phyloP scores from a whole-genome alignment of 2,797 vertebrate genomes.

The Moxostoma hubbsi region DNA sequence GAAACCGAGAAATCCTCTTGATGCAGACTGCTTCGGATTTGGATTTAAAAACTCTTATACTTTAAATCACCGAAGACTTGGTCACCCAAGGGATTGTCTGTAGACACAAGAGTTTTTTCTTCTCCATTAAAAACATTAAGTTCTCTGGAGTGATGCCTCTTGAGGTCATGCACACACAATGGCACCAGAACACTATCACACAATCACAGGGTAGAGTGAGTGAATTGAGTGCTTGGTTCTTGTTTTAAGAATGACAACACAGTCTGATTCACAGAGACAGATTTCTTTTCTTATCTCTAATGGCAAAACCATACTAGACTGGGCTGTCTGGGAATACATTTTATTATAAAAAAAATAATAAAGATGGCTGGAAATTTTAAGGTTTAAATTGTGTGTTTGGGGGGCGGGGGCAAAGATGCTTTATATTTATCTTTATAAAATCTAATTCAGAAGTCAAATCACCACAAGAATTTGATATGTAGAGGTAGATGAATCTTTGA shows the following conservation, averaged over 20 bases:
- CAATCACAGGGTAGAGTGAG: conserved; percentile 15
- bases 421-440: conserved; percentile 19
- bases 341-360: not conserved
- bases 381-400: not conserved
- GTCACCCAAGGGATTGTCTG: conserved; percentile 10
- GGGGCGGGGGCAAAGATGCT: conserved; percentile 9
- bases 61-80: conserved; percentile 22
- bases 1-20: not conserved
- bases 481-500: not conserved
- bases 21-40: conserved; percentile 5
- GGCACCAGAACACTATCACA: conserved; percentile 16
- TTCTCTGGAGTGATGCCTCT: conserved; percentile 61
- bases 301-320: conserved; percentile 36
- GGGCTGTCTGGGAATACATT: conserved; percentile 17
- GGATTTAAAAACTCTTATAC: conserved; percentile 5
- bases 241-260: conserved; percentile 33
- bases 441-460: not conserved
- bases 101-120: conserved; percentile 50
- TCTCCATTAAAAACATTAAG: conserved; percentile 66
- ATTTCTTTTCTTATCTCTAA: conserved; percentile 48
- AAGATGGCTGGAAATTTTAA: conserved; percentile 11
- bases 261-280: conserved; percentile 32
- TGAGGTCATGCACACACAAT: conserved; percentile 41
- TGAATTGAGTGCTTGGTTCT: conserved; percentile 10
- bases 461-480: not conserved